Evolutionary conservation across 2,113 vertebrate species (phyloP).

Genomic region (Leucopsar rothschildi): DNA sequence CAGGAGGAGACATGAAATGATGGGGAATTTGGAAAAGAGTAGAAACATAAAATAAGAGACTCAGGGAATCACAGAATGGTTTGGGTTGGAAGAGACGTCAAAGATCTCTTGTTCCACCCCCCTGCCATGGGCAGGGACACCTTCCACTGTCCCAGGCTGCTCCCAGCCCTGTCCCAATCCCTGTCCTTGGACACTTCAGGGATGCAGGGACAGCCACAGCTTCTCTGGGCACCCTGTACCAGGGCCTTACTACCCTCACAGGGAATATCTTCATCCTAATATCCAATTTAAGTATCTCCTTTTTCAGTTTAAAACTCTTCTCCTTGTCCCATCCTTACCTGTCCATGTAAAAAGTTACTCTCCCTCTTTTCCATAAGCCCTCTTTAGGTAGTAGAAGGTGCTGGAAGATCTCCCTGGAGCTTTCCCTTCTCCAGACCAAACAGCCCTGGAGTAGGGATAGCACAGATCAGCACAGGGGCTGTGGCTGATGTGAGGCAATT

Average conservation of each 20-base stretch:
- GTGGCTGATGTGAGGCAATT: not conserved
- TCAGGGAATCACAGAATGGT: not conserved
- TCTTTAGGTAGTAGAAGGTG: not conserved
- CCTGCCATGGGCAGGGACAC: not conserved
- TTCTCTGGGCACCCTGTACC: not conserved
- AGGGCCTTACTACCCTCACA: rapidly evolving
- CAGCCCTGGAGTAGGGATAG: not conserved
- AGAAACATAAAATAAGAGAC: not conserved
- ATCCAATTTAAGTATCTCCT: not conserved
- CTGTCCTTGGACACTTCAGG: not conserved
- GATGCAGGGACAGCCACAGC: not conserved
- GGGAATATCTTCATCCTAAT: not conserved
- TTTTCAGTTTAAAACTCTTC: not conserved
- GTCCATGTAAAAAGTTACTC: not conserved
- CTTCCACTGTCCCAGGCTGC: rapidly evolving
- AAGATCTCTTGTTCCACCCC: not conserved
- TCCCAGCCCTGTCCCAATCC: rapidly evolving
- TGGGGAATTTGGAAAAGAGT: not conserved
- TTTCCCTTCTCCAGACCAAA: not conserved
- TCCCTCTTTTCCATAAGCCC: not conserved
- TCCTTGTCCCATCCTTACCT: not conserved
- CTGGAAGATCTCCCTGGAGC: not conserved
- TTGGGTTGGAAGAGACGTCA: not conserved
- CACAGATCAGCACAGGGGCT: not conserved
- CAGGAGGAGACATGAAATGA: not conserved